phyloP scores from a whole-genome alignment of 2,888 invertebrate species.

The Cancer borealis region DNA sequence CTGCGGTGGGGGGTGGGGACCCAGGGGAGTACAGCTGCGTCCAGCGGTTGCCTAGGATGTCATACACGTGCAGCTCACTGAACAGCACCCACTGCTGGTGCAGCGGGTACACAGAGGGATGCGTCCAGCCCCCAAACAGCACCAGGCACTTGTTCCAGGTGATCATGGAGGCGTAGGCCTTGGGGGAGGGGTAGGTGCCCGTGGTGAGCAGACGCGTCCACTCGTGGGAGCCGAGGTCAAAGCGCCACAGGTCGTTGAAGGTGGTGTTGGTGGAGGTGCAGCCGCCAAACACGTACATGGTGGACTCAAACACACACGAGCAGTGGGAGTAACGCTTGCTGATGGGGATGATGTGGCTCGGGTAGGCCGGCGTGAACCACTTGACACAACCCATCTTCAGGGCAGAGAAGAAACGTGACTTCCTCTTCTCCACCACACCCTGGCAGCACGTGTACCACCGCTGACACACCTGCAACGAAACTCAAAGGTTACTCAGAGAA shows the following conservation, averaged over 20 bases:
- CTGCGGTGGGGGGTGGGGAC: constrained; percentile 90
- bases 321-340: constrained; percentile 90
- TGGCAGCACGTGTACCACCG: constrained; percentile 73
- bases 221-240: constrained; percentile 90
- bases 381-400: constrained; percentile 68
- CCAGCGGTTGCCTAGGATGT: constrained; percentile 90
- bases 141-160: constrained; percentile 90
- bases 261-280: constrained; percentile 96
- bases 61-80: constrained; percentile 86
- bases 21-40: constrained; percentile 78
- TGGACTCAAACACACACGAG: constrained; percentile 86
- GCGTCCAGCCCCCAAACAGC: constrained; percentile 97
- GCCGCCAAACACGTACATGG: constrained; percentile 97
- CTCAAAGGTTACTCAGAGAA: neutral
- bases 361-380: constrained; percentile 65
- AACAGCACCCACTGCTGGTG: constrained; percentile 92
- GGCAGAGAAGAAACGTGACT: constrained; percentile 65
- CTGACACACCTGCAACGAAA: constrained; percentile 66
- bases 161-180: constrained; percentile 96
- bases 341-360: constrained; percentile 64
- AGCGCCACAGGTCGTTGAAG: constrained; percentile 97
- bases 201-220: constrained; percentile 92
- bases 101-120: constrained; percentile 91
- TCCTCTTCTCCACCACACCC: constrained; percentile 74
- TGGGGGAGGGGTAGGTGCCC: constrained; percentile 95